Evolutionary conservation across 2,797 vertebrate genomes (phyloP).

Genomic region (Phrynocephalus guinanensis): DNA sequence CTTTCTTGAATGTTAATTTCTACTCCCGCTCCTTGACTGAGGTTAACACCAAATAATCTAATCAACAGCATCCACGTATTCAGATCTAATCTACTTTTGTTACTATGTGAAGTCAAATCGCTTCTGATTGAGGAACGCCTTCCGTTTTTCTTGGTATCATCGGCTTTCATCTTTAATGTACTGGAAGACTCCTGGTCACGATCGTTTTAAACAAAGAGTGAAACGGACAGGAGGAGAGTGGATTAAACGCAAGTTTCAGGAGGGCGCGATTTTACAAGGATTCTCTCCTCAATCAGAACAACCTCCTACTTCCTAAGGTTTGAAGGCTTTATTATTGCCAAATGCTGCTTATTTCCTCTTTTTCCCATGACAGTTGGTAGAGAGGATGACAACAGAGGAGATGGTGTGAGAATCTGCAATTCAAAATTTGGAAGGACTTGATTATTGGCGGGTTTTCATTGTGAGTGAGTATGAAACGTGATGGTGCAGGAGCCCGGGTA

Average conservation of each 20-base stretch:
- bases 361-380: not conserved
- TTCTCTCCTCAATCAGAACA: not conserved
- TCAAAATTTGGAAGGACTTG: not conserved
- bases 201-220: no score
- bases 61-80: no score
- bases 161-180: no score
- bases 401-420: not conserved
- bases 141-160: no score
- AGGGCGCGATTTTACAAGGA: not conserved
- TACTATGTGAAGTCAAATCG: no score
- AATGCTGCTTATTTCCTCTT: not conserved
- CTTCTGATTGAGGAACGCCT: no score
- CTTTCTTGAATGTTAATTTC: no score
- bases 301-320: not conserved
- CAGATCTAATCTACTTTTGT: no score
- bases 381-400: not conserved
- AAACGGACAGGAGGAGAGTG: no score
- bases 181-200: no score
- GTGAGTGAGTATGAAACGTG: fast-evolving
- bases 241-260: not conserved
- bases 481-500: conserved; percentile 36
- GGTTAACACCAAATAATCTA: no score
- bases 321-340: not conserved
- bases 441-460: not conserved
- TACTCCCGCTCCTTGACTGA: no score